Conservation (phyloP, 2,888 invertebrate genomes). For the Chouioia cunea region DNA sequence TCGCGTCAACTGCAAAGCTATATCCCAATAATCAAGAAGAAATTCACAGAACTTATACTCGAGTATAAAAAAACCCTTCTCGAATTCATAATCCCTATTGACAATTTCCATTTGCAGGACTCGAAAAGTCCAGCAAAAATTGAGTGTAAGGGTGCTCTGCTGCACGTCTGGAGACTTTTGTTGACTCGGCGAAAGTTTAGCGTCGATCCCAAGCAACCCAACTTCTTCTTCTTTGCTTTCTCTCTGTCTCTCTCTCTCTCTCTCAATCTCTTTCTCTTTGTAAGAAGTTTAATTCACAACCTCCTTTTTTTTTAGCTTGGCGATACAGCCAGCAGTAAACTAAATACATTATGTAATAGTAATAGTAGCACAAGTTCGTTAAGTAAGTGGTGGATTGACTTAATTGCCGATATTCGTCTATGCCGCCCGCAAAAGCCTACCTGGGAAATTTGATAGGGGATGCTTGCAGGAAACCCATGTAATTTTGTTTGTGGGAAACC, state of each 20-base stretch:
- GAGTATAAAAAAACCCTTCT: too few relatives aligned
- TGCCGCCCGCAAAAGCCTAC: constrained; percentile 8
- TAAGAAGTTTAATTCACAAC: constrained; percentile 25
- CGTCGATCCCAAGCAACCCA: constrained; percentile 22
- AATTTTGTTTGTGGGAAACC: constrained; percentile 36
- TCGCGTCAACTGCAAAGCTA: too few relatives aligned
- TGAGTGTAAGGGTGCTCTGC: neutral
- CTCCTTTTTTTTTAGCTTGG: neutral
- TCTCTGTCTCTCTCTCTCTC: constrained; percentile 20
- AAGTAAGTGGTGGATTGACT: neutral
- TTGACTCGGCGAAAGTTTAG: constrained; percentile 23
- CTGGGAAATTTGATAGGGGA: constrained; percentile 25
- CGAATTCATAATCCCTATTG: too few relatives aligned
- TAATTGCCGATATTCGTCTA: constrained; percentile 20
- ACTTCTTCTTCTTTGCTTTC: neutral
- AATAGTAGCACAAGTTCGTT: neutral
- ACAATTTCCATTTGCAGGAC: neutral
- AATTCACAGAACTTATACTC: too few relatives aligned
- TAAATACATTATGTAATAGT: neutral
- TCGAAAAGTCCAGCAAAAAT: neutral
- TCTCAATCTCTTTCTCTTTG: neutral
- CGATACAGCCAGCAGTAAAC: constrained; percentile 18
- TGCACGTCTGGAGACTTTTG: neutral
- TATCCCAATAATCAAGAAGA: too few relatives aligned
- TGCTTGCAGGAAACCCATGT: constrained; percentile 21